Conservation (phyloP, 1,140 invertebrate species). For the Pseudomyrmex concolor region DNA sequence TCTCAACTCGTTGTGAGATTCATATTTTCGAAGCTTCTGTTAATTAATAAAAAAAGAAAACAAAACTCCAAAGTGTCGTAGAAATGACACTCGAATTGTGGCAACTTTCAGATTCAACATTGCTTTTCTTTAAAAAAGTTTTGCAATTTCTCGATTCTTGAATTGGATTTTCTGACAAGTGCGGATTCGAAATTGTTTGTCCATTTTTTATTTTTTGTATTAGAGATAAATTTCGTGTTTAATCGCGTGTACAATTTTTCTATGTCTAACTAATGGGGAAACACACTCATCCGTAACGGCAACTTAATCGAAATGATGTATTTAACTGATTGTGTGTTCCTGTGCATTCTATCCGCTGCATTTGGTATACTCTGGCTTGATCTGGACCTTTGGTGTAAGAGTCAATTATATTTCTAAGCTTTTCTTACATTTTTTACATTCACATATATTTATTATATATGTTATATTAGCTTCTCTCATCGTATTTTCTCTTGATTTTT, state of each 20-base stretch:
- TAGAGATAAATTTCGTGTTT: conserved; percentile 3
- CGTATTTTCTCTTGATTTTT: conserved; percentile 36
- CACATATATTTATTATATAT: conserved; percentile 51
- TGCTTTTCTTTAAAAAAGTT: background rate
- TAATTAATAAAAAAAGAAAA: background rate
- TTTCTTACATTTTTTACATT: conserved; percentile 79
- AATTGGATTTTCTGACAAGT: background rate
- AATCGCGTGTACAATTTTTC: conserved; percentile 54
- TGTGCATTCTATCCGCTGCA: conserved; percentile 85
- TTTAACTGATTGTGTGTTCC: conserved; percentile 85
- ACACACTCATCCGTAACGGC: conserved; percentile 59
- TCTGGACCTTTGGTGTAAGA: conserved; percentile 86
- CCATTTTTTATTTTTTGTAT: background rate
- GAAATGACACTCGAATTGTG: conserved; percentile 27
- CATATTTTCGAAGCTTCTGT: conserved; percentile 1
- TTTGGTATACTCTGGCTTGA: conserved; percentile 86
- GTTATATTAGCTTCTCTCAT: conserved; percentile 70
- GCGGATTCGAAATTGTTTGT: background rate
- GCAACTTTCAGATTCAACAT: conserved; percentile 10
- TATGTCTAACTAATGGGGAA: conserved; percentile 61
- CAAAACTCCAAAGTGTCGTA: background rate
- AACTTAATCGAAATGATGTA: conserved; percentile 79
- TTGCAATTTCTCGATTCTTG: background rate
- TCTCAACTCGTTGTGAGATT: conserved; percentile 35
- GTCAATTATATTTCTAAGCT: conserved; percentile 84